A percentile compares a stretch with the other conserved stretches of the same genome.
phyloP scores from a whole-genome alignment of 2,888 invertebrate species.

The Xestia ashworthii region DNA sequence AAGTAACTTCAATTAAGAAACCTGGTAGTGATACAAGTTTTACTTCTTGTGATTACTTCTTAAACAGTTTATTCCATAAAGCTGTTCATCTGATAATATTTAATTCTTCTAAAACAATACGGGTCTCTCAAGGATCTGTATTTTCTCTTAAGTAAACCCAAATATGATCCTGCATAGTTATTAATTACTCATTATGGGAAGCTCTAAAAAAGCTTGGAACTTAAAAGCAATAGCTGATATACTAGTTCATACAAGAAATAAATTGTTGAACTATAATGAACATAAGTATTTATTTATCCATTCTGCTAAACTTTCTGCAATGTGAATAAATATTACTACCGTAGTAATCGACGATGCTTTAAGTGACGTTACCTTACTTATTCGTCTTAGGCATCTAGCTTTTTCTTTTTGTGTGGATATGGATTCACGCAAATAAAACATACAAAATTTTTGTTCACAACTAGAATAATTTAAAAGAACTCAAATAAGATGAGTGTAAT shows the following conservation, averaged over 20 bases:
- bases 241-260: not conserved
- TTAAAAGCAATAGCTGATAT: not conserved
- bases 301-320: constrained; percentile 5
- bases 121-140: not conserved
- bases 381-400: not conserved
- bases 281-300: constrained; percentile 24
- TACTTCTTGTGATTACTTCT: not conserved
- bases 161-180: not conserved
- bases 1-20: not conserved
- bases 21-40: not conserved
- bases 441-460: not conserved
- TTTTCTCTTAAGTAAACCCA: not conserved
- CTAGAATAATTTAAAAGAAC: not conserved
- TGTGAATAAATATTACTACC: constrained; percentile 12
- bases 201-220: not conserved
- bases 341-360: constrained; percentile 9
- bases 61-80: not conserved
- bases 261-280: not conserved
- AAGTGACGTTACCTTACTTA: not conserved
- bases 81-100: not conserved
- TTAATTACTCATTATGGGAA: not conserved
- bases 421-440: not conserved
- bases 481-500: not conserved
- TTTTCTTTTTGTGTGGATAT: constrained; percentile 20
- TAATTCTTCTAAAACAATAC: not conserved